Percentiles rank a stretch among this genome's conserved stretches.
phyloP scores from a whole-genome alignment of 2,797 vertebrate genomes.

The Hemibagrus guttatus region DNA sequence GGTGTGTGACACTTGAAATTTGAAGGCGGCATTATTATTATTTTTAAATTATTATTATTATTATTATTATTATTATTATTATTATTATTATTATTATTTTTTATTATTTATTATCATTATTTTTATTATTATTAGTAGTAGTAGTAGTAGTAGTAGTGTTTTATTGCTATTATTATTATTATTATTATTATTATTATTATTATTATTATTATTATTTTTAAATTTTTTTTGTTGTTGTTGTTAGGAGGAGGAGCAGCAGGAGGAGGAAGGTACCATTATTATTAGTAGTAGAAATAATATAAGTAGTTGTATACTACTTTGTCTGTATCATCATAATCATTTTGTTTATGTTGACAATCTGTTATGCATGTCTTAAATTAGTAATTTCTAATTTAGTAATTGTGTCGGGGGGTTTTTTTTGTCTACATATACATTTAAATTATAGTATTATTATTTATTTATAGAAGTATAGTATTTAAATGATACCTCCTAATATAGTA shows the following conservation, averaged over 20 bases:
- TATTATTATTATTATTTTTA: too few species aligned
- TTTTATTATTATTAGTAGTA: not conserved
- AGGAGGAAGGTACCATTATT: too few species aligned
- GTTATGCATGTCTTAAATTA: not conserved
- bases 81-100: slow-evolving; percentile 3
- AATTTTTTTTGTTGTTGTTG: too few species aligned
- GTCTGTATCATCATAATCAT: not conserved
- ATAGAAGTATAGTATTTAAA: not conserved
- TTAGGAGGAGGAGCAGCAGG: not conserved
- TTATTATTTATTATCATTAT: too few species aligned
- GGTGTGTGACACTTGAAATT: not conserved
- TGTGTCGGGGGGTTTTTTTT: not conserved
- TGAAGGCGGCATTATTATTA: not conserved
- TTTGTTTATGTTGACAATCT: not conserved
- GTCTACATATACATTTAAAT: not conserved
- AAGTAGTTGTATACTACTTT: not conserved
- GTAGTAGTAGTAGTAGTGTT: not conserved
- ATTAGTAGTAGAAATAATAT: not conserved
- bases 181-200: not conserved
- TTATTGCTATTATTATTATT: not conserved
- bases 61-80: not conserved
- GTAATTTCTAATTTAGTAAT: not conserved
- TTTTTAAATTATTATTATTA: not conserved
- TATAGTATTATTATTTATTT: too few species aligned
- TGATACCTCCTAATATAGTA: not conserved